These are phyloP conservation scores for Latrodectus elegans DNA, from an alignment of 2,888 invertebrate genomes.

Conservation along the genomic window DNA sequence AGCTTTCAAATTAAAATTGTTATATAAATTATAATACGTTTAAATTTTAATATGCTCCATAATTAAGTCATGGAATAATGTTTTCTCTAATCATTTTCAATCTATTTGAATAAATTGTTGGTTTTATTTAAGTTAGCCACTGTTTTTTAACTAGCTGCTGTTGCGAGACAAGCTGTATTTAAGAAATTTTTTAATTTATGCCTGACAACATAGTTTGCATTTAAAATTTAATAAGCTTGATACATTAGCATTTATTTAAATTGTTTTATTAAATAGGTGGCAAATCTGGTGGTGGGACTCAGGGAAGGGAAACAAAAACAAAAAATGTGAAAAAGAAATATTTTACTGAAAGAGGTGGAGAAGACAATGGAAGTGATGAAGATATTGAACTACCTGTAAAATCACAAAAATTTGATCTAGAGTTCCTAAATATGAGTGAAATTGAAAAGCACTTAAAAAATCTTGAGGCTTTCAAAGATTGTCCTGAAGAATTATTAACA, in stretches of 20 bases:
- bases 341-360: conserved; percentile 75
- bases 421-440: conserved; percentile 82
- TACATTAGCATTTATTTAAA: too few species aligned
- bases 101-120: background rate
- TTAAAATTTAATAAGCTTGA: too few species aligned
- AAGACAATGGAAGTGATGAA: conserved; percentile 83
- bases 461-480: conserved; percentile 76
- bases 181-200: too few species aligned
- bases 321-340: conserved; percentile 89
- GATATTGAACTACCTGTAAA: conserved; percentile 74
- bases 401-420: conserved; percentile 77
- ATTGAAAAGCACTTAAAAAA: conserved; percentile 80
- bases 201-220: too few species aligned
- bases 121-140: background rate
- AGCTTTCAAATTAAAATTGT: too few species aligned
- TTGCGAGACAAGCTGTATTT: too few species aligned
- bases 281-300: conserved; percentile 92
- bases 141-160: background rate
- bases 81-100: too few species aligned
- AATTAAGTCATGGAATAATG: too few species aligned
- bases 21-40: too few species aligned
- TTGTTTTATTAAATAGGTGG: conserved; percentile 77
- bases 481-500: conserved; percentile 82
- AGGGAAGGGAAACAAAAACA: conserved; percentile 95
- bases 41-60: too few species aligned